A percentile compares a stretch with the other conserved stretches of the same genome.
Conservation (phyloP, 2,888 invertebrate genomes). For the Pherbina coryleti region DNA sequence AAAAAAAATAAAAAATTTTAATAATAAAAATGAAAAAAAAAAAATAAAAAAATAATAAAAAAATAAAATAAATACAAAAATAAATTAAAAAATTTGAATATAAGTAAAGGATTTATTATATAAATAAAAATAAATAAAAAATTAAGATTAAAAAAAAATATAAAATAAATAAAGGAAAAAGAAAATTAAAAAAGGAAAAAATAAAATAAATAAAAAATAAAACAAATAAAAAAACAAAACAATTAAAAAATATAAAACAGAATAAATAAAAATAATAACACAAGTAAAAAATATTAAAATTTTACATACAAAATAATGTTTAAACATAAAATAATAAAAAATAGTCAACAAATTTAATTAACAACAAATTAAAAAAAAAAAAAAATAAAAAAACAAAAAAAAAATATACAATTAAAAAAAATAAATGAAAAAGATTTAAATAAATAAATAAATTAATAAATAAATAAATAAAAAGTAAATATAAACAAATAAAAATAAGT, state of each 20-base stretch:
- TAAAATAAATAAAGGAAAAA: background rate
- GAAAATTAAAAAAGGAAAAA: background rate
- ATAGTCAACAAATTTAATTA: background rate
- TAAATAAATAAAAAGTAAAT: background rate
- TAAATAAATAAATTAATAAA: background rate
- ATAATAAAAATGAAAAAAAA: no score
- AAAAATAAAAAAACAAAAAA: background rate
- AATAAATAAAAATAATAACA: background rate
- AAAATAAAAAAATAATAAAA: background rate
- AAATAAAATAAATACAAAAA: background rate
- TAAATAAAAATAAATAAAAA: background rate
- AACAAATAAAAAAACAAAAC: background rate
- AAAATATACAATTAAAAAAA: background rate
- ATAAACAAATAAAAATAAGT: background rate
- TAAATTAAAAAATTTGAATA: background rate
- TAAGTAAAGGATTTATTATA: background rate
- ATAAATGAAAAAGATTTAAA: background rate
- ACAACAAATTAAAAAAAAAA: background rate
- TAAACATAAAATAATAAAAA: background rate
- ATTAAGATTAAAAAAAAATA: background rate
- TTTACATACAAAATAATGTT: background rate
- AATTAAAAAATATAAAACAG: background rate
- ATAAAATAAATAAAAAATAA: background rate
- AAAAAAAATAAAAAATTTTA: background rate
- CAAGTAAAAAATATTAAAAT: background rate